These are phyloP conservation scores for Paramormyrops kingsleyae DNA, from an alignment of 2,113 vertebrate species.

Conservation along the genomic window DNA sequence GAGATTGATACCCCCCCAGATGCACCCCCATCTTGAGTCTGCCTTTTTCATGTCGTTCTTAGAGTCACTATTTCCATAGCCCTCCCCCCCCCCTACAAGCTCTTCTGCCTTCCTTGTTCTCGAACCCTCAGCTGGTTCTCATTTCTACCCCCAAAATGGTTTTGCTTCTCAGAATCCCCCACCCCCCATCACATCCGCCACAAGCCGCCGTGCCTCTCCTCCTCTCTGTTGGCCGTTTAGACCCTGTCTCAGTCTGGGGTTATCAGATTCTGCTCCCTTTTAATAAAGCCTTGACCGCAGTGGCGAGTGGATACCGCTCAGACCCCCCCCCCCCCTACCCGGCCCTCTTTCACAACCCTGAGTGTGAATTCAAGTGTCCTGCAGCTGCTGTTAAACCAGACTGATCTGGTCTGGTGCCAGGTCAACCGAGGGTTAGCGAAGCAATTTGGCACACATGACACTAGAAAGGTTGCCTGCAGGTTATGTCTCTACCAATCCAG, in stretches of 20 bases:
- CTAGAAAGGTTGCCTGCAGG: not conserved
- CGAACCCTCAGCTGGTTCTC: not conserved
- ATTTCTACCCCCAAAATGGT: not conserved
- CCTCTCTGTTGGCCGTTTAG: not conserved
- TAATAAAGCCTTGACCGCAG: not conserved
- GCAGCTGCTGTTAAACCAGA: not conserved
- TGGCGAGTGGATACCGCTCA: not conserved
- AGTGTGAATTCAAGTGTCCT: not conserved
- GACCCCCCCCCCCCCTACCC: not conserved
- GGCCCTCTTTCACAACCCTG: not conserved
- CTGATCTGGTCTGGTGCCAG: conserved; percentile 1
- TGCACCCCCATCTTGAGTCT: not conserved
- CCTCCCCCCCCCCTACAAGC: conserved; percentile 17
- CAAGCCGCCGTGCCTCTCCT: not conserved
- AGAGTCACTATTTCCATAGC: not conserved
- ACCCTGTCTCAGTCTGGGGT: not conserved
- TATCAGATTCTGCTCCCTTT: not conserved
- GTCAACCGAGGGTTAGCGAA: not conserved
- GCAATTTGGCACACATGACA: not conserved
- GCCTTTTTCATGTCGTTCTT: not conserved
- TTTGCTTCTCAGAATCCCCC: not conserved
- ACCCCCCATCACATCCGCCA: not conserved
- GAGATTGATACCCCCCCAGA: not conserved
- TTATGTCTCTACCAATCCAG: not conserved
- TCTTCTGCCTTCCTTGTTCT: conserved; percentile 24